A percentile compares a stretch with the other conserved stretches of the same genome.
Evolutionary conservation across 2,113 vertebrate genomes (phyloP).

Genomic region (Propithecus coquereli): DNA sequence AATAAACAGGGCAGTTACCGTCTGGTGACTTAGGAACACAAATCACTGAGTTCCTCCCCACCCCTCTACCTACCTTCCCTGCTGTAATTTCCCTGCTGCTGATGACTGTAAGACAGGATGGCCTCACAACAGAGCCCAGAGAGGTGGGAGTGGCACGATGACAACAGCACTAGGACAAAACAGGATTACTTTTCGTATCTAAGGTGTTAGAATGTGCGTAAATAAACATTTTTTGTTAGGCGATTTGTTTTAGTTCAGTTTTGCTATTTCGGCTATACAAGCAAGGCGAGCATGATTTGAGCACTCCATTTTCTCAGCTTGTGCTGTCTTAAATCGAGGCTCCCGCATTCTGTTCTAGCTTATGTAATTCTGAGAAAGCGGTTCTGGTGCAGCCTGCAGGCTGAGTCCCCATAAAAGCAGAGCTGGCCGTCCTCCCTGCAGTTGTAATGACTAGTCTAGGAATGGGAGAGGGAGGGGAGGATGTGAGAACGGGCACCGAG

Average conservation of each 20-base stretch:
- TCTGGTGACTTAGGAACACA: neutral
- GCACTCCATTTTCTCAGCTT: neutral
- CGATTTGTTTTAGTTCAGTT: neutral
- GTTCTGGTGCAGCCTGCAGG: neutral
- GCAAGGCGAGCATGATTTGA: neutral
- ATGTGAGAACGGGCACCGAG: neutral
- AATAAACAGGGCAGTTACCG: neutral
- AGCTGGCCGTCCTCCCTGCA: neutral
- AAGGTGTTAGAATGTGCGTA: neutral
- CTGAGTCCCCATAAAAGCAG: slow-evolving; percentile 7
- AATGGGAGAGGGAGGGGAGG: neutral
- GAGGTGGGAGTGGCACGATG: neutral
- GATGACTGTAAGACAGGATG: neutral
- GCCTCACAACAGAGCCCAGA: neutral
- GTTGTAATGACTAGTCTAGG: neutral
- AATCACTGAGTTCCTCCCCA: neutral
- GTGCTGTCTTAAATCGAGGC: neutral
- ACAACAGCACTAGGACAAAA: neutral
- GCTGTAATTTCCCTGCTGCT: neutral
- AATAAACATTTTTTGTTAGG: neutral
- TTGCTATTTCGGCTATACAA: slow-evolving; percentile 19
- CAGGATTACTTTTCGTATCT: neutral
- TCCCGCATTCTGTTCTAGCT: slow-evolving; percentile 7
- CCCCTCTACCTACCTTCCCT: neutral
- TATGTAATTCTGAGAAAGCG: slow-evolving; percentile 45